Evolutionary conservation across 2,113 vertebrate genomes (phyloP), one percentile per base, ranked within the genome.

Genomic region (Alethe diademata): DNA sequence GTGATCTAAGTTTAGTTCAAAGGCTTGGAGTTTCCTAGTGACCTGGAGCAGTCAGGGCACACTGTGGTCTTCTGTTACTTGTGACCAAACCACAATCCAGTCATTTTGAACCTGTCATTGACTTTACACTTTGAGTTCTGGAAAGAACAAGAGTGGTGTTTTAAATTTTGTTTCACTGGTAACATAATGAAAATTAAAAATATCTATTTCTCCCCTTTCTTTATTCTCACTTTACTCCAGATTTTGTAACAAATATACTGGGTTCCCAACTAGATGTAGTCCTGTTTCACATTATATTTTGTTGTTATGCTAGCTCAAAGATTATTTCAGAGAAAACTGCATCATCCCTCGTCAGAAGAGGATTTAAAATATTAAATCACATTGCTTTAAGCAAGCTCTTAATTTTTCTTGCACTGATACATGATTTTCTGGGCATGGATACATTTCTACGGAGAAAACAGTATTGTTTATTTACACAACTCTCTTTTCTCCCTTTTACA

Each of bases 21-120:
- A 88, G 66, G 17, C 43, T 85, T 96, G 66, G 78, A 92, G 94
- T 97, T 96, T 93, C 66, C 53, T 51, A 88, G 73, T 89, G 69
- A 93, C 70, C 67, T 87, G 61, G 28, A 93, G 51, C 85, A 97
- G 91, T 94, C 92, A 90, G 42, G 96, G 89, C 86, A 92, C 29
- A 76, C 23, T 64, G 72, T 83, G 71, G 40, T 88, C 89, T 96
- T 90, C 45, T 72, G 31, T 84, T 93, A 91, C 76, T 66, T 54
- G 36, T 19, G 19, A 60, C 28, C 51, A 91, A 64, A 95, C 64
- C 64, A 91, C 40, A 92, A 14, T 50, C 38, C 67, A 86, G 25
- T 91, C 4, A 61, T 74, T 96, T 97, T 61, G 83, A 47, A 67
- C 65, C 48, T 79, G 51, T 58, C 35, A 64, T 51, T 57, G 57